These are phyloP conservation scores for Elysia crispata DNA, from an alignment of 2,888 invertebrate species.

Conservation along the genomic window DNA sequence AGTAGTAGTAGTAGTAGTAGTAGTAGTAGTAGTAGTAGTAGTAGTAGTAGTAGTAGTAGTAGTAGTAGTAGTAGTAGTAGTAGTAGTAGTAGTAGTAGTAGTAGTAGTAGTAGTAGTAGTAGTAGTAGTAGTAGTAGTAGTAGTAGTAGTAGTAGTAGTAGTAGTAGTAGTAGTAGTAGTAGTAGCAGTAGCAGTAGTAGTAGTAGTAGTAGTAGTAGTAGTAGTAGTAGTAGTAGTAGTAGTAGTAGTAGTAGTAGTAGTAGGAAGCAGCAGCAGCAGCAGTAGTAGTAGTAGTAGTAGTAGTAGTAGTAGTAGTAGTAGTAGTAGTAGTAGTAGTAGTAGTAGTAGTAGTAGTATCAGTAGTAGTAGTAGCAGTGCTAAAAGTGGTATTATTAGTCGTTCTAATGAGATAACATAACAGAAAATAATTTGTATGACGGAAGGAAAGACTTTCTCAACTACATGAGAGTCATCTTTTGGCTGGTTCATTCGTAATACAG, in stretches of 20 bases:
- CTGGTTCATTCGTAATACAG: no score
- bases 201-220: conserved; percentile 38
- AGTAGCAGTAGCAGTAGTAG: conserved; percentile 29
- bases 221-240: conserved; percentile 42
- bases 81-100: conserved; percentile 2
- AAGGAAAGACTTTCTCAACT: no score
- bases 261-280: no score
- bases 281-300: no score
- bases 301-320: conserved; percentile 30
- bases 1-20: conserved; percentile 32
- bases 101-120: not conserved
- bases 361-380: no score
- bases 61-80: conserved; percentile 1
- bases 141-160: conserved; percentile 24
- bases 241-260: no score
- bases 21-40: conserved; percentile 28
- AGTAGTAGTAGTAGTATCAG: conserved; percentile 32
- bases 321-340: conserved; percentile 35
- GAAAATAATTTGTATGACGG: no score
- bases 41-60: conserved; percentile 24
- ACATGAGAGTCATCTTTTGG: no score
- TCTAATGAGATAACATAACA: no score
- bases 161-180: conserved; percentile 30
- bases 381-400: no score
- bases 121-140: conserved; percentile 34